Percentiles rank a stretch among this genome's conserved stretches.
Evolutionary conservation across 2,888 invertebrate genomes (phyloP).

Genomic region (Himalopsyche anomala): DNA sequence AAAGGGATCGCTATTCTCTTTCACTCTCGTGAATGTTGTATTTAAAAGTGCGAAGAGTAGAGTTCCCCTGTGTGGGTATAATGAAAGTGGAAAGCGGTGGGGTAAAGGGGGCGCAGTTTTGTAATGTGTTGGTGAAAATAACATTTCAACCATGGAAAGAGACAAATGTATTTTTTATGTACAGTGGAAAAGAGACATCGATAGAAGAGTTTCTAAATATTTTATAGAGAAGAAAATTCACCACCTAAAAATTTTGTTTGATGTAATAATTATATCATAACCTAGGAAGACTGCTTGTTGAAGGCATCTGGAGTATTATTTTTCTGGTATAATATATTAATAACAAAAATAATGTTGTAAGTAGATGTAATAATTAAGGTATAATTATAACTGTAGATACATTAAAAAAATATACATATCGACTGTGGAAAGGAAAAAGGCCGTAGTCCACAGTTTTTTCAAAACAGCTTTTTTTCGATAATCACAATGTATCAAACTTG

Average conservation of each 20-base stretch:
- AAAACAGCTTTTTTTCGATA: too few species aligned
- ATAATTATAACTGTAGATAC: too few species aligned
- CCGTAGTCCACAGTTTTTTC: too few species aligned
- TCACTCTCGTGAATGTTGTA: not conserved
- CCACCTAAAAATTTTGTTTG: not conserved
- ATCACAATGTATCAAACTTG: too few species aligned
- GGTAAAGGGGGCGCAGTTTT: not conserved
- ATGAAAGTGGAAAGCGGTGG: slow-evolving; percentile 9
- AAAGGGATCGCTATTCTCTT: not conserved
- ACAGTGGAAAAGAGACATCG: not conserved
- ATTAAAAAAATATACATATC: too few species aligned
- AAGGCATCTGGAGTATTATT: not conserved
- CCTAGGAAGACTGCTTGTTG: not conserved
- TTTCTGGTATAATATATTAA: too few species aligned
- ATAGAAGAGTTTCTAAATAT: slow-evolving; percentile 2
- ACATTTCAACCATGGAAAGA: not conserved
- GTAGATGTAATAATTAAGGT: too few species aligned
- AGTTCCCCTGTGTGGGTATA: not conserved
- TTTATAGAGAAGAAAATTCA: slow-evolving; percentile 6
- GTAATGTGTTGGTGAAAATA: slow-evolving; percentile 34
- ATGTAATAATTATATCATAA: not conserved
- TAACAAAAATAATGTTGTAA: too few species aligned
- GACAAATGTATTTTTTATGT: not conserved
- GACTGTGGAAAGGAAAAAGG: too few species aligned
- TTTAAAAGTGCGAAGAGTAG: not conserved